Evolutionary conservation across 2,113 vertebrate genomes (phyloP).

Genomic region (Urocynchramus pylzowi): DNA sequence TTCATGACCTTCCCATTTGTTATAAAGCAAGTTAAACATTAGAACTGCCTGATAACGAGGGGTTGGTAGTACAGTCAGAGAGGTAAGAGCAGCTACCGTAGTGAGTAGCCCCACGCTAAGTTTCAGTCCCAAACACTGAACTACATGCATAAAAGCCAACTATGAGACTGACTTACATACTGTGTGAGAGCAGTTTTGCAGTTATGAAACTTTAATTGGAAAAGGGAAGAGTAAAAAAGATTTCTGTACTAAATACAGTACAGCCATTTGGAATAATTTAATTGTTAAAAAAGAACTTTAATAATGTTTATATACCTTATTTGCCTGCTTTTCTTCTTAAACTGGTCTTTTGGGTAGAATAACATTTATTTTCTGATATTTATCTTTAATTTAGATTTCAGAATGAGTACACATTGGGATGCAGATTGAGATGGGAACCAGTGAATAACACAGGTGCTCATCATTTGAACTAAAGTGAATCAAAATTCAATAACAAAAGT

Average conservation of each 20-base stretch:
- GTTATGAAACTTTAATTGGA: background rate
- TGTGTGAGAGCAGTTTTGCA: background rate
- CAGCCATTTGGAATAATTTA: background rate
- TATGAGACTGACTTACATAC: background rate
- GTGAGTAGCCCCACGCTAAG: background rate
- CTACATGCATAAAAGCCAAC: background rate
- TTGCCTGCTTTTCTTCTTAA: background rate
- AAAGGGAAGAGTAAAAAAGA: background rate
- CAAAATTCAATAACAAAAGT: conserved; percentile 25
- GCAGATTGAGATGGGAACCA: background rate
- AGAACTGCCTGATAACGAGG: background rate
- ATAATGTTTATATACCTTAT: background rate
- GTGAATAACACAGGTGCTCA: conserved; percentile 8
- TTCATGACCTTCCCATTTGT: background rate
- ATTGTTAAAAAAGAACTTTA: background rate
- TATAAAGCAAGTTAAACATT: background rate
- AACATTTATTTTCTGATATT: background rate
- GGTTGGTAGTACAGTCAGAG: background rate
- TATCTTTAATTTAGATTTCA: background rate
- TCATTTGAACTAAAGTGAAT: background rate
- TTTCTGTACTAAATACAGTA: background rate
- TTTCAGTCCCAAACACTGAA: background rate
- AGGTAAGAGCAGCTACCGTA: background rate
- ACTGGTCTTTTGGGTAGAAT: background rate
- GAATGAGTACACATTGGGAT: background rate